Evolutionary conservation across 2,113 vertebrate genomes (phyloP), one percentile per base, ranked within the genome.

Genomic region (Electrona antarctica): DNA sequence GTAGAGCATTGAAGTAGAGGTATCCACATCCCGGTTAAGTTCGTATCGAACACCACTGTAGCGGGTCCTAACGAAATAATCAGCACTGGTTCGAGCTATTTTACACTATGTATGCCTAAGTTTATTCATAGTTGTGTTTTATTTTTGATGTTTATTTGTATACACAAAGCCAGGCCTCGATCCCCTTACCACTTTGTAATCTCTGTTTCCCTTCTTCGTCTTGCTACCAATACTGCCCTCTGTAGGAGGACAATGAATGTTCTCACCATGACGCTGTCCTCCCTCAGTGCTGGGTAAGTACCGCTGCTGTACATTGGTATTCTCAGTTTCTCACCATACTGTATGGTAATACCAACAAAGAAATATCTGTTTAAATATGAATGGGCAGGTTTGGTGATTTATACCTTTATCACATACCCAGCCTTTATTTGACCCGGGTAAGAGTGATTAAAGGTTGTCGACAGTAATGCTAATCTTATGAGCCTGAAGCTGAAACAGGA

Each of bases 251-350:
- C 48, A 74, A 67, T 41, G 80, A 88, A 47, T 71, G 2, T 28
- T 49, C 51, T 63, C 63, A 3, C 21, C 64, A 46, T 14, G 78
- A 80, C 3, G 12, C 66, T 6, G 76, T 56, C 15, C 46, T 29
- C 60, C 69, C 83, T 60, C 78, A 83, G 67, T 85, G 76, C 78
- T 94, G 93, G 93, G 93, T 94, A 82, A 92, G 21, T 41, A 41
- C 33, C 5, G 33, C 33, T 41, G 33, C 33, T 41, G 33, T 41
- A 41, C 3, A 41, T 41, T 41, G 2, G 33, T 41, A 41, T 41
- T 41, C 33, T 41, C 33, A 41, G 3, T 6, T 41, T 41, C 33
- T 41, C 33, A 41, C 33, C 33, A 41, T 41, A 41, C 33, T 41
- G 33, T 41, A 41, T 41, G 33, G 33, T 4, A 41, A 41, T 41